A percentile compares a stretch with the other conserved stretches of the same genome.
Evolutionary conservation across 2,797 vertebrate genomes (phyloP).

Genomic region (Salarias fasciatus): DNA sequence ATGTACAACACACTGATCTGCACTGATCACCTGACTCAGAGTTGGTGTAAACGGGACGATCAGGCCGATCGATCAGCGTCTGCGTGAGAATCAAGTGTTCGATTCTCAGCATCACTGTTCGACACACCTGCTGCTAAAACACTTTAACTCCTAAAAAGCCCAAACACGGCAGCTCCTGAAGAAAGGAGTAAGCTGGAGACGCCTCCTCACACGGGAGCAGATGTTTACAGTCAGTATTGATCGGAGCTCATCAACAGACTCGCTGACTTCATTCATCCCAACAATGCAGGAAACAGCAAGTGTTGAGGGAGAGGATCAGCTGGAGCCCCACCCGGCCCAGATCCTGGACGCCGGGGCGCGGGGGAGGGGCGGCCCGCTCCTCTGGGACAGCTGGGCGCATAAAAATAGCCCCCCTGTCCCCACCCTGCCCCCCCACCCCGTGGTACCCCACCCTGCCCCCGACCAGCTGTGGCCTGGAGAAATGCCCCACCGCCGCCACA

Average conservation of each 20-base stretch:
- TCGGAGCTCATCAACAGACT: background rate
- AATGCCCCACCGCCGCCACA: conserved; percentile 62
- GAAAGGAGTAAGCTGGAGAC: no score
- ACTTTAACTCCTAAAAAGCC: no score
- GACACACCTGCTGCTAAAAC: no score
- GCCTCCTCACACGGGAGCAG: no score
- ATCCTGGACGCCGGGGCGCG: conserved; percentile 52
- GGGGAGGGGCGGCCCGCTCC: background rate
- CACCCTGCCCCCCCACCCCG: conserved; percentile 64
- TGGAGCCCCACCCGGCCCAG: conserved; percentile 30
- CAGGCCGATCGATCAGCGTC: no score
- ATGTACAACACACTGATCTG: no score
- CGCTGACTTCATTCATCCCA: conserved; percentile 22
- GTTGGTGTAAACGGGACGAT: no score
- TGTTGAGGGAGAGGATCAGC: conserved; percentile 46
- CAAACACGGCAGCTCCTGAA: no score
- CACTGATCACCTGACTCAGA: no score
- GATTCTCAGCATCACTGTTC: no score
- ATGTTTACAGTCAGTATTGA: conserved; percentile 24
- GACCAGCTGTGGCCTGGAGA: conserved; percentile 76
- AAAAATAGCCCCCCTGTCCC: conserved; percentile 82
- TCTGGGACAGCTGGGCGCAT: conserved; percentile 83
- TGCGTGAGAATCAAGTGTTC: no score
- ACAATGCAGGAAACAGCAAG: conserved; percentile 25
- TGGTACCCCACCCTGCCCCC: conserved; percentile 53